A percentile compares a stretch with the other conserved stretches of the same genome.
Conservation (phyloP, 1,140 invertebrate species). For the Caenorhabditis tropicalis region DNA sequence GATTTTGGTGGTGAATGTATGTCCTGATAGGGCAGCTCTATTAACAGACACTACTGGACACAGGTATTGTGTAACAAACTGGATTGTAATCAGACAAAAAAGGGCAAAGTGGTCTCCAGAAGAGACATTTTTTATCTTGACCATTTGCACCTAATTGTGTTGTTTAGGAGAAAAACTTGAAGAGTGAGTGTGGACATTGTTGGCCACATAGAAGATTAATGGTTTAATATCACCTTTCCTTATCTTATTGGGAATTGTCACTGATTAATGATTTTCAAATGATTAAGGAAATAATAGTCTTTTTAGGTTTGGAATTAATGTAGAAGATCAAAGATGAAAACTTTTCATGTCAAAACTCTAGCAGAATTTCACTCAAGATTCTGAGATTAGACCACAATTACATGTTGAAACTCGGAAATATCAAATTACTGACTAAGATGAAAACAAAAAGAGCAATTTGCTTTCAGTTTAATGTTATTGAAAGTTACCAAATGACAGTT, state of each 20-base stretch:
- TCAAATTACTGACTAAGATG: too few relatives aligned
- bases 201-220: neutral
- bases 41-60: conserved; percentile 5
- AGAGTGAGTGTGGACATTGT: neutral
- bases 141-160: neutral
- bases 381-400: too few relatives aligned
- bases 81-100: conserved; percentile 20
- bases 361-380: too few relatives aligned
- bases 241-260: neutral
- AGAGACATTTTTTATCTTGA: neutral
- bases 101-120: neutral
- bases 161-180: neutral
- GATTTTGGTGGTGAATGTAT: conserved; percentile 4
- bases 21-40: conserved; percentile 30
- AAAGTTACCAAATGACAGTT: neutral
- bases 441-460: too few relatives aligned
- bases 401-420: too few relatives aligned
- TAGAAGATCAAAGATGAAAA: too few relatives aligned
- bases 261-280: too few relatives aligned
- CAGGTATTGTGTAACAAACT: conserved; percentile 6
- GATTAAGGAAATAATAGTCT: too few relatives aligned
- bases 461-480: too few relatives aligned
- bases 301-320: too few relatives aligned
- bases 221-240: neutral
- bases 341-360: too few relatives aligned